A percentile compares a stretch with the other conserved stretches of the same genome.
phyloP scores from a whole-genome alignment of 2,797 vertebrate species.

The Florisuga fusca region DNA sequence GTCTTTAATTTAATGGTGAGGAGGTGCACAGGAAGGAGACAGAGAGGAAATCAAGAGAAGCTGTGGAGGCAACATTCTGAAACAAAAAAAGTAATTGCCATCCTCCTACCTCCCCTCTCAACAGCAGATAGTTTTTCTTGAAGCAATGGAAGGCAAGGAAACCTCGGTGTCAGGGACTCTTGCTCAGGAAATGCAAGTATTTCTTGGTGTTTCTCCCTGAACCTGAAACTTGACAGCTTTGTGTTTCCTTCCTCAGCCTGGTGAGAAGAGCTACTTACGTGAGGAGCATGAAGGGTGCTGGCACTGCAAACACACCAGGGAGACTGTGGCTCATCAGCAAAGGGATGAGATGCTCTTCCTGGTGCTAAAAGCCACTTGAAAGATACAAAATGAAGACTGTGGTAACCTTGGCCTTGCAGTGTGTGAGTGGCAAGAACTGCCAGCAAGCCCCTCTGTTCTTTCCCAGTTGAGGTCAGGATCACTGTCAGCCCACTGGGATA shows the following conservation, averaged over 20 bases:
- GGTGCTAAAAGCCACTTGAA: not conserved
- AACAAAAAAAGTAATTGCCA: not conserved
- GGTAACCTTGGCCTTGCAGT: not conserved
- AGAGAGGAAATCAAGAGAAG: conserved; percentile 50
- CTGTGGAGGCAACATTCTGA: conserved; percentile 72
- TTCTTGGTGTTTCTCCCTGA: not conserved
- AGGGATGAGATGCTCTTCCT: not conserved
- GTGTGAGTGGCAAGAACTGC: not conserved
- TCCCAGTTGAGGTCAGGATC: not conserved
- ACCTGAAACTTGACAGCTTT: not conserved
- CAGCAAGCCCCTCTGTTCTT: not conserved
- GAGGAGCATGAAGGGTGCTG: not conserved
- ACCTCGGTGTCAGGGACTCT: not conserved
- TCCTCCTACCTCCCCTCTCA: not conserved
- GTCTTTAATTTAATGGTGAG: conserved; percentile 79
- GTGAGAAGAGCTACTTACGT: not conserved
- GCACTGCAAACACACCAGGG: not conserved
- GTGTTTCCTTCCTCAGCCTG: not conserved
- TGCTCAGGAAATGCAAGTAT: not conserved
- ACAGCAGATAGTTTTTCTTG: not conserved
- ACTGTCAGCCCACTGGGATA: not conserved
- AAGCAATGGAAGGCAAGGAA: not conserved
- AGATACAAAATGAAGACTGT: not conserved
- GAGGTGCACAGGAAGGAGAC: conserved; percentile 74
- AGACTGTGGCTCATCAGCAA: not conserved